phyloP scores from a whole-genome alignment of 2,113 vertebrate species.

The Riparia riparia region DNA sequence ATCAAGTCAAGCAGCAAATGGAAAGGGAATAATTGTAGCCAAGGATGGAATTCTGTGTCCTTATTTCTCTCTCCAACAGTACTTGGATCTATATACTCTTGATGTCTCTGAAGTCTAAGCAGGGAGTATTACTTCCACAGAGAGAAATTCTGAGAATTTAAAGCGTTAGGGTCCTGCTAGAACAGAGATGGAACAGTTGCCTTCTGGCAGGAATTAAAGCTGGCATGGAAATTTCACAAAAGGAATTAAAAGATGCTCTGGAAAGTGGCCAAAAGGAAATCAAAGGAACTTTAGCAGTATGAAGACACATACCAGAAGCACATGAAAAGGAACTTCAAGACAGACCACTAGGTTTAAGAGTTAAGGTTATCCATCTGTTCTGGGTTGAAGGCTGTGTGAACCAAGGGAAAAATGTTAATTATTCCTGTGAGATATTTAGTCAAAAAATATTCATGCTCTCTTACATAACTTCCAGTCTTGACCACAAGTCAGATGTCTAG shows the following conservation, averaged over 20 bases:
- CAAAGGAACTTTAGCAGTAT: constrained; percentile 27
- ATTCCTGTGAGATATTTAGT: background rate
- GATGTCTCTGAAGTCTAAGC: background rate
- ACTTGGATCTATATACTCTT: background rate
- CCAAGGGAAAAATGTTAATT: background rate
- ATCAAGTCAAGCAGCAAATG: background rate
- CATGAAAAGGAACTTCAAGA: background rate
- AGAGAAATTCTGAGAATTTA: background rate
- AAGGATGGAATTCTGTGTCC: background rate
- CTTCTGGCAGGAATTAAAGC: constrained; percentile 39
- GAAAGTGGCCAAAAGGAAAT: constrained; percentile 31
- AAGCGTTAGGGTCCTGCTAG: background rate
- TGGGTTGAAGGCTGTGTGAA: background rate
- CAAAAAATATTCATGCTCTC: background rate
- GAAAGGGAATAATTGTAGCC: background rate
- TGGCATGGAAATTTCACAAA: constrained; percentile 19
- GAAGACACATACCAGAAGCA: background rate
- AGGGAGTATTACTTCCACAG: background rate
- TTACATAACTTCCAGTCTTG: background rate
- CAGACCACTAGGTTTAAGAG: background rate
- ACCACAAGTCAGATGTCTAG: background rate
- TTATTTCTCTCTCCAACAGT: background rate
- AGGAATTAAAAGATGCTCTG: constrained; percentile 31
- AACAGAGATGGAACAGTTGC: background rate
- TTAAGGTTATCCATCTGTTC: background rate